Conservation (phyloP, 1,140 invertebrate genomes). For the Trichonephila clavata region DNA sequence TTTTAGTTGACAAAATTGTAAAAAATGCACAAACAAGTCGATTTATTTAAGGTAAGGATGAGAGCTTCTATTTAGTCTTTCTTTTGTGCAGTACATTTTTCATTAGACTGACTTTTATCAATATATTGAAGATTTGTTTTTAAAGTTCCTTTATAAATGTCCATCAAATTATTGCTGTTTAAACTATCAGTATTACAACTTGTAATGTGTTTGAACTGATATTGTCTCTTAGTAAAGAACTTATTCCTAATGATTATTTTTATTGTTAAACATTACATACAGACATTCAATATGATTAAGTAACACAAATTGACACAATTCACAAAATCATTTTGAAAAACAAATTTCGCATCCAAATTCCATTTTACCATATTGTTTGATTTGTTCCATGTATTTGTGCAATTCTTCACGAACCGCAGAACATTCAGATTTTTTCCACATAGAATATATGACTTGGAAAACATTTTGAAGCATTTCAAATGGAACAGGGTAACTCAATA, state of each 20-base stretch:
- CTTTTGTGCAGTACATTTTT: background rate
- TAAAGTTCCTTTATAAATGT: background rate
- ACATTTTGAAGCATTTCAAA: conserved; percentile 9
- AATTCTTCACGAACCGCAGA: background rate
- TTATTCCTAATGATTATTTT: background rate
- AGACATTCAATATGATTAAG: background rate
- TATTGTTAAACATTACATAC: background rate
- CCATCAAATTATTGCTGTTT: background rate
- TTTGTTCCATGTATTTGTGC: conserved; percentile 8
- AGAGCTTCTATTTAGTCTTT: too few relatives aligned
- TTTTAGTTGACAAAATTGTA: too few relatives aligned
- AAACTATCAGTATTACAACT: conserved; percentile 17
- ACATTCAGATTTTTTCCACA: background rate
- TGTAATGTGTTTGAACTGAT: background rate
- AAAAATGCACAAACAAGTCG: too few relatives aligned
- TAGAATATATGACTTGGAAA: background rate
- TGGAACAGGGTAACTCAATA: conserved; percentile 19
- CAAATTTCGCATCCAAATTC: conserved; percentile 35
- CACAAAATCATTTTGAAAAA: background rate
- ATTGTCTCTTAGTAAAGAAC: background rate
- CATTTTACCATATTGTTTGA: background rate
- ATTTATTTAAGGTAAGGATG: too few relatives aligned
- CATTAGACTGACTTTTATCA: background rate
- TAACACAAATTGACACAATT: background rate
- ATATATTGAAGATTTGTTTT: background rate